phyloP scores from a whole-genome alignment of 2,797 vertebrate genomes.

The Syndactyla subalaris region DNA sequence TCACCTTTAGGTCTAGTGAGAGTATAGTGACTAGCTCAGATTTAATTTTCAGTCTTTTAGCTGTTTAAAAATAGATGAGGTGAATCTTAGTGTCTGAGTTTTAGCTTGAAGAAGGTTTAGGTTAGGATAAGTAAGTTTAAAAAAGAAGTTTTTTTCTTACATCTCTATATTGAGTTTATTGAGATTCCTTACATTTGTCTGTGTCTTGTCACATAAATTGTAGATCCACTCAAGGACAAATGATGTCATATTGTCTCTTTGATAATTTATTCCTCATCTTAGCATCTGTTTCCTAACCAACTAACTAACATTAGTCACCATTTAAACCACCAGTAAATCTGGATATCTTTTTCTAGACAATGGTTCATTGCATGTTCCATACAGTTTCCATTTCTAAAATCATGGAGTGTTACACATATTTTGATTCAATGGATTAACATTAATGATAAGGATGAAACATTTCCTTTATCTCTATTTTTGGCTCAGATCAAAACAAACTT shows the following conservation, averaged over 20 bases:
- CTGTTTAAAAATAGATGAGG: neutral
- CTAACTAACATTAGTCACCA: neutral
- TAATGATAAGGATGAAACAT: neutral
- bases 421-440: slow-evolving; percentile 28
- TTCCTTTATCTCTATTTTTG: slow-evolving; percentile 48
- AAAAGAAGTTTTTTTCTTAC: neutral
- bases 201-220: neutral
- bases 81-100: neutral
- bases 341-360: neutral
- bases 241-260: neutral
- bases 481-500: slow-evolving; percentile 12
- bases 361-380: neutral
- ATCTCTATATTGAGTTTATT: neutral
- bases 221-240: neutral
- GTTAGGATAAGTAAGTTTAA: neutral
- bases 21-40: neutral
- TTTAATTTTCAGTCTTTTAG: neutral
- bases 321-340: neutral
- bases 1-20: neutral
- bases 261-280: neutral
- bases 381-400: neutral
- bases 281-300: neutral
- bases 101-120: neutral
- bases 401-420: neutral
- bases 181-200: neutral